phyloP scores from a whole-genome alignment of 2,113 vertebrate genomes.

The Irena cyanogastra region DNA sequence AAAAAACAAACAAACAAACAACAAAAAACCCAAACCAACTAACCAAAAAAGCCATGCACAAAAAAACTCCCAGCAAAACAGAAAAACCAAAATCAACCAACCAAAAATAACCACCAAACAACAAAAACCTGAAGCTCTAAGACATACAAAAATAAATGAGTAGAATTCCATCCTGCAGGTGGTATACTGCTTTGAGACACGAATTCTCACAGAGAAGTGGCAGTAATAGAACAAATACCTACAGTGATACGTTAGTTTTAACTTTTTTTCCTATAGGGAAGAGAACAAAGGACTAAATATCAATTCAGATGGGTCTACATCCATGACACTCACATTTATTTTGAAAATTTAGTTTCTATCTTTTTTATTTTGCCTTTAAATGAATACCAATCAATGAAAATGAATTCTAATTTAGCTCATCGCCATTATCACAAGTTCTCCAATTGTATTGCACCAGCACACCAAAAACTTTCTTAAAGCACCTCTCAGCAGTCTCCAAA shows the following conservation, averaged over 20 bases:
- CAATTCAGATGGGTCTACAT: neutral
- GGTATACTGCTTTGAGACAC: neutral
- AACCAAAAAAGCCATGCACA: too few relatives aligned
- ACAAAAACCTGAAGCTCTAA: neutral
- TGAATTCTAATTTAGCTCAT: neutral
- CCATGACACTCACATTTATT: neutral
- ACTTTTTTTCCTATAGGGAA: neutral
- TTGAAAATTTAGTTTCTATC: neutral
- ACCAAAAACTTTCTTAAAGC: neutral
- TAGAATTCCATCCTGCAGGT: neutral
- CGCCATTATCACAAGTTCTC: neutral
- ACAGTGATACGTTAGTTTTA: neutral
- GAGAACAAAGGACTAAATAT: neutral
- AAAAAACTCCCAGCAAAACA: neutral
- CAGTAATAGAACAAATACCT: neutral
- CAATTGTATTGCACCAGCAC: neutral
- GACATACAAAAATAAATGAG: neutral
- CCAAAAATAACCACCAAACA: neutral
- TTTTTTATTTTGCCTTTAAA: neutral
- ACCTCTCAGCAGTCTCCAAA: neutral
- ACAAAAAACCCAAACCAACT: too few relatives aligned
- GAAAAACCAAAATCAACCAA: neutral
- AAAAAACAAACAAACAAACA: too few relatives aligned
- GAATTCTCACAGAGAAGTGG: neutral
- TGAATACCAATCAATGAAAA: neutral